These are phyloP conservation scores for Pachyramphus minor DNA, from an alignment of 2,113 vertebrate genomes.

Conservation along the genomic window DNA sequence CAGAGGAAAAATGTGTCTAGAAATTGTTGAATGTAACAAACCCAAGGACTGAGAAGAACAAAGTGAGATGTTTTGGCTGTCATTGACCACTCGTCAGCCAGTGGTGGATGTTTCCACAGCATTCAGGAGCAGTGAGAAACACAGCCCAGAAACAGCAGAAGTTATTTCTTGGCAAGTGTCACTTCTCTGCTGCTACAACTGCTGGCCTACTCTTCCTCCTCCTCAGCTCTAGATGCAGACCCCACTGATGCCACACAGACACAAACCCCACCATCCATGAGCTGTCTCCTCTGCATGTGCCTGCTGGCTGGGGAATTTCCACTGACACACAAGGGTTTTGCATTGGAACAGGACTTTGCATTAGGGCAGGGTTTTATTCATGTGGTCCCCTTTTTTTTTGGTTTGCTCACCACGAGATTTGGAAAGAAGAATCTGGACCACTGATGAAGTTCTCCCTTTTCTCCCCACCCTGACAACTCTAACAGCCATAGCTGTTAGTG, in stretches of 20 bases:
- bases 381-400: neutral
- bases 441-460: neutral
- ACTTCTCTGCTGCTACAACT: neutral
- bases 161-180: neutral
- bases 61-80: neutral
- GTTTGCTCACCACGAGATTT: neutral
- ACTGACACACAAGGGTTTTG: neutral
- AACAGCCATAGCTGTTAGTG: neutral
- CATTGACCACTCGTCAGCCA: accelerated
- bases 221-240: neutral
- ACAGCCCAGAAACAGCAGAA: neutral
- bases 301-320: neutral
- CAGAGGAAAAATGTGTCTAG: neutral
- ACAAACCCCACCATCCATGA: accelerated
- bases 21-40: neutral
- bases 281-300: accelerated
- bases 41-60: neutral
- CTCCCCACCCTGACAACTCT: neutral
- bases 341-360: neutral
- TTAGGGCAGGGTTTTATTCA: neutral
- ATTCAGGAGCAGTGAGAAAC: neutral
- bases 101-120: neutral
- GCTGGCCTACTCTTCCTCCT: neutral
- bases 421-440: neutral
- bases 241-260: neutral